Conservation (phyloP, 1,140 invertebrate species). For the Lasioglossum albipes region DNA sequence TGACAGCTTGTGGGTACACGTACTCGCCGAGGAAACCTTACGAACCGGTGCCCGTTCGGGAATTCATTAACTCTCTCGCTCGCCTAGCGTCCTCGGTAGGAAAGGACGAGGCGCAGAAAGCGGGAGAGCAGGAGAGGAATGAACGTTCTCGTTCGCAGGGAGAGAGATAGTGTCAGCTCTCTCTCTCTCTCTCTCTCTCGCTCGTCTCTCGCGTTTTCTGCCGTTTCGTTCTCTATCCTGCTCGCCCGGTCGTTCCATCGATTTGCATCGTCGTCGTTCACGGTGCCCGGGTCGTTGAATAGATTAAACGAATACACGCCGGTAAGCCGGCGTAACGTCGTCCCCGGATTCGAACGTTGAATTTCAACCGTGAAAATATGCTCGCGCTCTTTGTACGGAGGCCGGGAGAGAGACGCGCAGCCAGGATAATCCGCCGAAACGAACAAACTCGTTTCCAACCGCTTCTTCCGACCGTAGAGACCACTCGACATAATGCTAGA, state of each 20-base stretch:
- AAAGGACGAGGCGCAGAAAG: neutral
- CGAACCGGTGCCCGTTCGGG: slow-evolving; percentile 29
- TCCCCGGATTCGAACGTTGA: slow-evolving; percentile 57
- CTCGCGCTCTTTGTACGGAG: slow-evolving; percentile 57
- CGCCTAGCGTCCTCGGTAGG: neutral
- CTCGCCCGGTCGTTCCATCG: slow-evolving; percentile 8
- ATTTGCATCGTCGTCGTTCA: slow-evolving; percentile 40
- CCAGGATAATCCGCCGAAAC: slow-evolving; percentile 66
- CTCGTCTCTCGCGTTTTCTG: neutral
- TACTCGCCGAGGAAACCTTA: slow-evolving; percentile 26
- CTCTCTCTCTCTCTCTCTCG: neutral
- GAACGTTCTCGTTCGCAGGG: neutral
- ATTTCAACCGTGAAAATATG: slow-evolving; percentile 68
- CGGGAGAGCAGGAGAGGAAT: neutral
- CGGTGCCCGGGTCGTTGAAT: slow-evolving; percentile 56
- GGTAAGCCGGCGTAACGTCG: slow-evolving; percentile 59
- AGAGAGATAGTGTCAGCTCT: no score
- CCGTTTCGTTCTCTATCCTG: neutral
- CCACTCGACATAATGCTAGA: slow-evolving; percentile 68
- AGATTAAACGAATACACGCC: slow-evolving; percentile 63
- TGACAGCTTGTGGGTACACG: slow-evolving; percentile 26
- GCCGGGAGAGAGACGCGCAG: slow-evolving; percentile 37
- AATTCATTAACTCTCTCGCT: slow-evolving; percentile 43
- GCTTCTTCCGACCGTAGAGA: slow-evolving; percentile 61
- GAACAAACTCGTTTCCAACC: slow-evolving; percentile 66